Percentiles rank a stretch among this genome's conserved stretches.
Evolutionary conservation across 2,888 invertebrate species (phyloP).

Genomic region (Drosophila ezoana): DNA sequence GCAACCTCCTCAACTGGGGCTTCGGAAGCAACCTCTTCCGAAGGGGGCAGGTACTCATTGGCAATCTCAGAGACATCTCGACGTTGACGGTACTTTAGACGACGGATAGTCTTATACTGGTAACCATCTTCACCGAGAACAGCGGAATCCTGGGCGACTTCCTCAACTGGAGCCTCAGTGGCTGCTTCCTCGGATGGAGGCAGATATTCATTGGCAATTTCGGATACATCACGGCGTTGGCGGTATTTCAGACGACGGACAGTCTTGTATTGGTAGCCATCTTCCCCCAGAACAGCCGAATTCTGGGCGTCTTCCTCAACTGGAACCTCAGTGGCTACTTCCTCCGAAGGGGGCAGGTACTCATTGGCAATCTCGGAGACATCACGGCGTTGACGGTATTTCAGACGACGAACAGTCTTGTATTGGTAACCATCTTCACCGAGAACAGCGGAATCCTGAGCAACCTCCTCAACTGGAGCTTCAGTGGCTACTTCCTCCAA

Average conservation of each 20-base stretch:
- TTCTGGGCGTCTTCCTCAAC: slow-evolving; percentile 48
- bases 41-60: too few relatives aligned
- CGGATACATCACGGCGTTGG: slow-evolving; percentile 69
- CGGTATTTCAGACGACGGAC: slow-evolving; percentile 72
- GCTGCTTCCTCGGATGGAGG: too few relatives aligned
- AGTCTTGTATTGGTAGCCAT: slow-evolving; percentile 73
- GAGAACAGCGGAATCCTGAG: slow-evolving; percentile 59
- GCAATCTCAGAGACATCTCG: too few relatives aligned
- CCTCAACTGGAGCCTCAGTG: not conserved
- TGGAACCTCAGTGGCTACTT: slow-evolving; percentile 37
- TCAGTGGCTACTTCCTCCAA: slow-evolving; percentile 49
- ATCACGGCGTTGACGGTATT: slow-evolving; percentile 73
- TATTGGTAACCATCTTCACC: slow-evolving; percentile 68
- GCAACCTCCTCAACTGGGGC: too few relatives aligned
- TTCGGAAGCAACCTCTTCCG: too few relatives aligned
- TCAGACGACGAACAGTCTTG: slow-evolving; percentile 71
- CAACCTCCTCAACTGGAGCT: slow-evolving; percentile 40
- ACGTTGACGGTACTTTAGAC: too few relatives aligned
- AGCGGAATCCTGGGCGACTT: slow-evolving; percentile 2
- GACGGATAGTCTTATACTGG: too few relatives aligned
- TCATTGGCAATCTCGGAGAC: slow-evolving; percentile 66
- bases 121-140: too few relatives aligned
- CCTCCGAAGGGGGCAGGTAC: slow-evolving; percentile 59
- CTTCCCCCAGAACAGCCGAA: slow-evolving; percentile 57
- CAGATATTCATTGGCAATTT: slow-evolving; percentile 69